Evolutionary conservation across 2,888 invertebrate species (phyloP), one percentile per base, ranked within the genome.

Genomic region (Cataglyphis livida): DNA sequence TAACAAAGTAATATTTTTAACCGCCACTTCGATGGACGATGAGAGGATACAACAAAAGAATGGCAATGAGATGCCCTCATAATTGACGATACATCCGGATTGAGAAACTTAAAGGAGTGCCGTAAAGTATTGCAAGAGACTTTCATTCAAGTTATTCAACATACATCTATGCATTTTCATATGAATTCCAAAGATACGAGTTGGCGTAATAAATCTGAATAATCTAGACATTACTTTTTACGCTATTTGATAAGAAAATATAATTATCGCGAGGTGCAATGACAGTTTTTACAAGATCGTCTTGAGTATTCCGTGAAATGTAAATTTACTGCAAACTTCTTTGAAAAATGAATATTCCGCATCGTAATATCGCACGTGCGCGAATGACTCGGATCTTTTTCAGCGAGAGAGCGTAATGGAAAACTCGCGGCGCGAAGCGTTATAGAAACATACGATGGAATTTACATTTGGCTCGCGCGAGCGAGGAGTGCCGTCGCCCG

Each of bases 81-180:
- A 84, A 82, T 84, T 65, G 74, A 64, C 81, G 82, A 68, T 83
- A 83, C 84, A 85, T 90, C 87, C 90, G 88, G 90, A 90, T 89
- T 89, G 88, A 82, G 90, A 89, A 90, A 89, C 51, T 35, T 64
- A 66, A 81, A 84, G 90, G 89, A 84, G 89, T 85, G 90, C 85
- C 89, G 76, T 21, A 75, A 35, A 41, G 66, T 41, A 28, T 66
- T 57, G 21, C 68, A 62, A 76, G 88, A 76, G 85, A 54, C 32
- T 79, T 76, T 87, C 76, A 75, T 75, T 75, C 62, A 70, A 41
- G 54, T 78, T 44, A 25, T 18, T 12, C 70, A 51, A 44, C 18
- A 21, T 68, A 64, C 38, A 15, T 68, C 44, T 21, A 59, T 21
- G 38, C 21, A 18, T 59, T 57, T 32, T 35, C 28, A 41, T 38